Evolutionary conservation across 2,888 invertebrate species (phyloP), one percentile per base, ranked within the genome.

Genomic region (Lasius platythorax): DNA sequence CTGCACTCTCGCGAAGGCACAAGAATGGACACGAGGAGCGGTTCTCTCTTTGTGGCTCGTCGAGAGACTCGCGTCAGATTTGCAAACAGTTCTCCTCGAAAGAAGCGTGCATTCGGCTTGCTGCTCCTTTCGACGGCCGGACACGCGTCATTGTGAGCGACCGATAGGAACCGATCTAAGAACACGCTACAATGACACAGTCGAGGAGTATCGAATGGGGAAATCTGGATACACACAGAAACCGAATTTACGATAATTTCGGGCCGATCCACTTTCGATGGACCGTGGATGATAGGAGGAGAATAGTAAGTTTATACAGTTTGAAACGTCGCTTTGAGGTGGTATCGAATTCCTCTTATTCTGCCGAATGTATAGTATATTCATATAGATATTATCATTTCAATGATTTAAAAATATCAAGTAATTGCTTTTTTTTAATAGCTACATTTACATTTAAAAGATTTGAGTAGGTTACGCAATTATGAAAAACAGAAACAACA

Each of bases 111-210:
- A 78, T 83, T 68, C 78, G 83, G 11, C 67, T 58, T 81, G 92
- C 84, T 93, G 93, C 91, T 93, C 93, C 81, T 91, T 93, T 93
- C 89, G 88, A 86, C 87, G 90, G 79, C 58, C 61, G 18, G 88
- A 88, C 89, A 90, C 88, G 87, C 88, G 87, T 88, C 89, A 90
- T 91, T 89, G 92, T 89, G 50, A 88, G 85, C 88, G 81, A 64
- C 72, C 85, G 86, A 90, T 90, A 85, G 83, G 61, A 56, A 33
- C 83, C n/a, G 86, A 87, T 88, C 88, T 84, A 68, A 81, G 85
- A 81, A 84, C 63, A 28, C 23, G 30, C 50, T 15, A 89, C 90
- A 89, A 90, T 86, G 83, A 87, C 46, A 72, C 15, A 79, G 64
- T 75, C 58, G 82, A 67, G 56, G 68, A 81, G 58, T 68, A 82